phyloP scores from a whole-genome alignment of 2,797 vertebrate species.

The Stomatorhinus walkeri region DNA sequence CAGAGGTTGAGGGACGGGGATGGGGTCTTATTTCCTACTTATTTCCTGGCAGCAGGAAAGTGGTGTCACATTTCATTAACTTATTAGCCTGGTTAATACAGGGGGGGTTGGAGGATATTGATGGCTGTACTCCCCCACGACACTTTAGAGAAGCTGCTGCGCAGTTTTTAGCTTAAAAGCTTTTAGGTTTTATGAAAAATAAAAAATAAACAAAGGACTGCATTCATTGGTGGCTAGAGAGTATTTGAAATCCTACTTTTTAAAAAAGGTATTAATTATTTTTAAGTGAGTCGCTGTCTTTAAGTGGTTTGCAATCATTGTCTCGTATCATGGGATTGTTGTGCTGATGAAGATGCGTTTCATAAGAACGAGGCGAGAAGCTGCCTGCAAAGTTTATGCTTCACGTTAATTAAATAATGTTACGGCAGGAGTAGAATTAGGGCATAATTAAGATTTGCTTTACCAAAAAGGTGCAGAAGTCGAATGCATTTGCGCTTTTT shows the following conservation, averaged over 20 bases:
- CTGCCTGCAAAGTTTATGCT: not conserved
- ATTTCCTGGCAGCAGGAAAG: slow-evolving; percentile 42
- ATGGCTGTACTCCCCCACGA: not conserved
- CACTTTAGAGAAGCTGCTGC: not conserved
- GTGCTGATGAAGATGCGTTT: not conserved
- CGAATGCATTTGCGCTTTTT: not conserved
- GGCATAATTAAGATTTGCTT: not conserved
- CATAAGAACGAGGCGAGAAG: not conserved
- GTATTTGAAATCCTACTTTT: not conserved
- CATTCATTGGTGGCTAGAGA: not conserved
- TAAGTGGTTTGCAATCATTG: not conserved
- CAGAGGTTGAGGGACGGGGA: not conserved
- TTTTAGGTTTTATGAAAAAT: not conserved
- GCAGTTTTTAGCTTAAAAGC: not conserved
- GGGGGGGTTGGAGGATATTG: slow-evolving; percentile 32
- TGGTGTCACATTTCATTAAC: slow-evolving; percentile 43
- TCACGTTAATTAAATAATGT: slow-evolving; percentile 6
- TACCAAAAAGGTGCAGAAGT: not conserved
- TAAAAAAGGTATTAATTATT: not conserved
- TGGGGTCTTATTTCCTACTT: not conserved
- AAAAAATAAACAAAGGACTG: not conserved
- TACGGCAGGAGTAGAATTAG: not conserved
- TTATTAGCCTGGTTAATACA: slow-evolving; percentile 30
- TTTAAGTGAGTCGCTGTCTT: not conserved
- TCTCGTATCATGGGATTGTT: not conserved